Conservation (phyloP, 2,113 vertebrate species). For the Ictalurus punctatus region DNA sequence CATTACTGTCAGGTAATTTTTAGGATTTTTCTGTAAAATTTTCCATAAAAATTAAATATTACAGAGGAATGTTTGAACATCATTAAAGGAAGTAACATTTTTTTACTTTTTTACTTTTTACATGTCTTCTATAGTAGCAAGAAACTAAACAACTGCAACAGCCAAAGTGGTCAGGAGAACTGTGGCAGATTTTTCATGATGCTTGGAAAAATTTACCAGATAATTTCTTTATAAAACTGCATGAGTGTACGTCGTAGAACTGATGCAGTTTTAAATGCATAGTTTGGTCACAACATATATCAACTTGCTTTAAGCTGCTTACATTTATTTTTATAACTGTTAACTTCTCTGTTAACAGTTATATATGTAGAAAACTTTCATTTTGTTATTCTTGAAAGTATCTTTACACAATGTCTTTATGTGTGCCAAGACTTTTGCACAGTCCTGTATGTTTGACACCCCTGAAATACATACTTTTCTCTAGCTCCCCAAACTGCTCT, state of each 20-base stretch:
- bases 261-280: neutral
- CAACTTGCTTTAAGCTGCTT: neutral
- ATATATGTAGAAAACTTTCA: neutral
- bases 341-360: too few species aligned
- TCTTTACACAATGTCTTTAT: neutral
- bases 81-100: neutral
- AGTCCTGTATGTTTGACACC: neutral
- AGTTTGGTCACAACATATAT: neutral
- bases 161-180: neutral
- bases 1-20: neutral
- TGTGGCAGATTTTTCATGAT: neutral
- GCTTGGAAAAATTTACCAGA: neutral
- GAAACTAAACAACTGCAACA: neutral
- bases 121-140: neutral
- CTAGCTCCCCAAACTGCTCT: neutral
- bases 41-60: neutral
- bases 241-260: neutral
- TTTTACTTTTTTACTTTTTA: too few species aligned
- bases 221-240: neutral
- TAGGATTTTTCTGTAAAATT: neutral
- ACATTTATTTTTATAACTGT: neutral
- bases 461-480: neutral
- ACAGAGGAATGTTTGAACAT: neutral
- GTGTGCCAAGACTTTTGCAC: neutral
- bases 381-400: neutral